phyloP scores from a whole-genome alignment of 2,888 invertebrate species.

The Eumacrocentrus americanus region DNA sequence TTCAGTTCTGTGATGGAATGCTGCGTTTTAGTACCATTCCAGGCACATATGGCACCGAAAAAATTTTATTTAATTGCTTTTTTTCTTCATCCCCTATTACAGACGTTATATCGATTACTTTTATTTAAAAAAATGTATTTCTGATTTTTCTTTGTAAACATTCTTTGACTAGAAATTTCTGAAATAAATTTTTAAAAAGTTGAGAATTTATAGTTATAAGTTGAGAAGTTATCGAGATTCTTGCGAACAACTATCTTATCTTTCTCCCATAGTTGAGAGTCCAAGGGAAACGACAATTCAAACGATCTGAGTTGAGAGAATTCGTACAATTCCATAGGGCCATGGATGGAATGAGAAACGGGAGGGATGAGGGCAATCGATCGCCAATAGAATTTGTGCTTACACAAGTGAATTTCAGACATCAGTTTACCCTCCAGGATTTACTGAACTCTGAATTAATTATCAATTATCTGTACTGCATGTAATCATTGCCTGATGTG shows the following conservation, averaged over 20 bases:
- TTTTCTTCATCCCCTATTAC: too few species aligned
- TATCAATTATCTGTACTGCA: not conserved
- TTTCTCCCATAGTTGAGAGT: not conserved
- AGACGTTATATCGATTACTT: too few species aligned
- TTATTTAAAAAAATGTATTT: too few species aligned
- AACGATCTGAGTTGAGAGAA: constrained; percentile 4
- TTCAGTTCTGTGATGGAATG: too few species aligned
- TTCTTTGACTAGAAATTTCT: too few species aligned
- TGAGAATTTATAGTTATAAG: too few species aligned
- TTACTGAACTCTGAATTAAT: not conserved
- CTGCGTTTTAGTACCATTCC: too few species aligned
- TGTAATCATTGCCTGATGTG: not conserved
- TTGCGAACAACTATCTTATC: not conserved
- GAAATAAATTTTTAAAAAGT: too few species aligned
- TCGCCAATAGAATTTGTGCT: constrained; percentile 11
- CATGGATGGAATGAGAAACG: not conserved
- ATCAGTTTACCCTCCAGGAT: not conserved
- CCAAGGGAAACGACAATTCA: not conserved
- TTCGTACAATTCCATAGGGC: constrained; percentile 2
- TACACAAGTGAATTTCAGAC: not conserved
- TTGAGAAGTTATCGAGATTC: not conserved
- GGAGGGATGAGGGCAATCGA: constrained; percentile 2
- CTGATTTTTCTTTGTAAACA: too few species aligned
- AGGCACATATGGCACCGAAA: too few species aligned
- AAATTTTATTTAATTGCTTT: too few species aligned